Base-by-base conservation (phyloP, 2,888 invertebrate genomes). In the Halictus ligatus region DNA sequence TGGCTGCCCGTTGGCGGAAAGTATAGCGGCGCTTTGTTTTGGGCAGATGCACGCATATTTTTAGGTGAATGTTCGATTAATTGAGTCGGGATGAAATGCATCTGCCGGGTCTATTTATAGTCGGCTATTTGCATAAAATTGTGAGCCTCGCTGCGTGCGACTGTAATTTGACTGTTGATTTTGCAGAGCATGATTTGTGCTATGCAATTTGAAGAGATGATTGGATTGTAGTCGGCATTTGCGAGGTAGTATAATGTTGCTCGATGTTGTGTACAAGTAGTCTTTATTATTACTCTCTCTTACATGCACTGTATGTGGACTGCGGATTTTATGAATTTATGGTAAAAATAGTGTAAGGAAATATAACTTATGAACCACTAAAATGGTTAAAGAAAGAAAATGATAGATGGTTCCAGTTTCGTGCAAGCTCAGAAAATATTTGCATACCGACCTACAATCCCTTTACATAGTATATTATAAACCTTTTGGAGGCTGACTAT, bases 91-190 rank as follows among this genome's bases (percentile, higher is more conserved):
- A 60, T 46, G 35, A n/a, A 72, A 40, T 71, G 40, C 71, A 72
- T 74, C 54, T 74, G 48, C 29, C 60, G 25, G 5, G 15, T 60
- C 25, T 60, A 60, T 60, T 60, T 60, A 60, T 60, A 60, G 60
- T 60, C 60, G n/a, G 60, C 25, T 60, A 60, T 60, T 60, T 60
- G 60, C 58, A 60, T 60, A 25, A 60, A 60, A 60, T 60, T 60
- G 60, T 60, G 13, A 25, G 25, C 13, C n/a, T 15, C 25, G 12
- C 25, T 6, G 25, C 60, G 25, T 25, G 25, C 25, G 60, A 60
- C 25, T 60, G 6, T 60, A 25, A 25, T 60, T 60, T 29, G 5
- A n/a, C 21, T 54, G 54, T 54, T 54, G 54, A 54, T 54, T 54
- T 54, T 54, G 54, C 54, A 21, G 54, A 21, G 54, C n/a, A 54